These are phyloP conservation scores for Vultur gryphus DNA, from an alignment of 2,797 vertebrate species.

Conservation along the genomic window DNA sequence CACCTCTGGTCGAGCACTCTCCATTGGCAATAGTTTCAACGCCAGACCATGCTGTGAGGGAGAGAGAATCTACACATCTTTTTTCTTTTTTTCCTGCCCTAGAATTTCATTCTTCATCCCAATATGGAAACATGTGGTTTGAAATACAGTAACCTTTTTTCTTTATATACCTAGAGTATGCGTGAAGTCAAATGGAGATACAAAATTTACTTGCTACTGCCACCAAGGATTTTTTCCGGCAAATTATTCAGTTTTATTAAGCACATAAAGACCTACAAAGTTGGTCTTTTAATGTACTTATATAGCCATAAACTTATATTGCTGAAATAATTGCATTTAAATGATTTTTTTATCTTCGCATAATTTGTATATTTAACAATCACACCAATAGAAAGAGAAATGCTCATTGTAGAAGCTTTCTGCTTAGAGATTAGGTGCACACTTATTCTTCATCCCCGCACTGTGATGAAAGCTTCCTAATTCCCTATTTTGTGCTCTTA, in stretches of 20 bases:
- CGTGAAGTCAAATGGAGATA: background rate
- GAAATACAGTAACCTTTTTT: background rate
- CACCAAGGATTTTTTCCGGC: background rate
- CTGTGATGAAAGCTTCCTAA: background rate
- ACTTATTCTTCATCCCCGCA: background rate
- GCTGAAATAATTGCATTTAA: slow-evolving; percentile 71
- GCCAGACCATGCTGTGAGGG: background rate
- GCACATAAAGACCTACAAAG: slow-evolving; percentile 65
- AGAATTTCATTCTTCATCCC: background rate
- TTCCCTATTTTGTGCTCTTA: background rate
- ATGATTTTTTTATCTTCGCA: slow-evolving; percentile 66
- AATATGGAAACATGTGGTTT: background rate
- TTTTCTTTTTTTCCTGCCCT: background rate
- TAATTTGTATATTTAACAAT: slow-evolving; percentile 68
- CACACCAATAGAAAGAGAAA: background rate
- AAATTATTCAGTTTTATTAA: slow-evolving; percentile 72
- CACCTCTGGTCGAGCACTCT: background rate
- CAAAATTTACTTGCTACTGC: background rate
- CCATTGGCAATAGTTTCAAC: background rate
- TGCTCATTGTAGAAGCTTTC: background rate
- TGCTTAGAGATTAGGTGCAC: background rate
- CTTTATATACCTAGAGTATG: background rate
- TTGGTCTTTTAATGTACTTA: slow-evolving; percentile 62
- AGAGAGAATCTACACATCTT: background rate
- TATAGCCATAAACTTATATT: slow-evolving; percentile 63